Evolutionary conservation across 2,113 vertebrate species (phyloP), one percentile per base, ranked within the genome.

Genomic region (Lutjanus erythropterus): DNA sequence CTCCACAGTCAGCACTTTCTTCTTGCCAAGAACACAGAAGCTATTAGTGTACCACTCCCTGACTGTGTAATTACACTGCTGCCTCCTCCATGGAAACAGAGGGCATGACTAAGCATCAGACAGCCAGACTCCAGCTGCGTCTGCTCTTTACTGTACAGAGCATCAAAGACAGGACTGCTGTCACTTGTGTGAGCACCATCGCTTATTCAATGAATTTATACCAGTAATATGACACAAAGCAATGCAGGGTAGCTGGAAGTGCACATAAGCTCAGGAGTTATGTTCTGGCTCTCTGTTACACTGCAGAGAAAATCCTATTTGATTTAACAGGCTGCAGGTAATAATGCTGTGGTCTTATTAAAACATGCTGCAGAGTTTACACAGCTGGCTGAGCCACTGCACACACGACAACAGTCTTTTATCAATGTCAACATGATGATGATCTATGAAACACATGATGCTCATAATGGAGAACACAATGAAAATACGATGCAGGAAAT

Each of bases 1-100:
- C 27, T 16, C 68, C 75, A 67, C 56, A 85, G 83, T 91, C 88
- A 87, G 88, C 88, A 59, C 31, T 90, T 86, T 84, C 68, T 77
- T 81, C 76, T 80, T 37, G 78, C 71, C 74, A 60, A 58, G 56
- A 78, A 71, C 39, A 78, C 62, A 80, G 77, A 53, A 25, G 85
- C 77, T 39, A 68, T 88, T 89, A 85, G 81, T 1, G 46, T 64
- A 75, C 31, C 67, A 71, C 84, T 88, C 59, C 79, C 83, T 67
- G 47, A 59, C 70, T 70, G 53, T 31, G 27, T 78, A 50, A 59
- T 75, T 70, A 68, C 65, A 59, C 75, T 39, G 60, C 83, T 21
- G 31, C 71, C 62, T 64, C 64, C 56, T 10, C 65, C 56, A 37
- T 37, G 64, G 80, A 86, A 77, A 79, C 62, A 12, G 50, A 35